These are phyloP conservation scores for Limnephilus rhombicus DNA, from an alignment of 2,888 invertebrate genomes.

Conservation along the genomic window DNA sequence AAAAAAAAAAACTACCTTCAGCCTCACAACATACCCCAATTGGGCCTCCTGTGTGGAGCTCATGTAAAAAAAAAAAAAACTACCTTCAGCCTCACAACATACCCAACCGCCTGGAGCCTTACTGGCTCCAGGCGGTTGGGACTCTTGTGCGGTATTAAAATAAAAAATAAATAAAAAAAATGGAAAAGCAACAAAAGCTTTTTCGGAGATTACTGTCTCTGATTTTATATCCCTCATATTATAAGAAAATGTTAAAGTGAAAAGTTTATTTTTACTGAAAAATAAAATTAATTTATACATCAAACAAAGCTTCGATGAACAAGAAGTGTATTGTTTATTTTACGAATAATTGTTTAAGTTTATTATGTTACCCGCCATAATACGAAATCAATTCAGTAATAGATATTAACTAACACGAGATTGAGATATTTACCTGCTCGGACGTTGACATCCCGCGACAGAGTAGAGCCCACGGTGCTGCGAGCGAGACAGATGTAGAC, in stretches of 20 bases:
- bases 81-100: no score
- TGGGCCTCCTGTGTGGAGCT: no score
- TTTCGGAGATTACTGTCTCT: not conserved
- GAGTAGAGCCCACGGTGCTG: constrained; percentile 93
- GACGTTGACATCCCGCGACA: constrained; percentile 95
- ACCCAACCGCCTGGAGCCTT: no score
- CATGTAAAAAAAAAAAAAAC: no score
- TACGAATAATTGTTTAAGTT: not conserved
- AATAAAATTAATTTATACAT: not conserved
- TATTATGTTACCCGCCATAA: not conserved
- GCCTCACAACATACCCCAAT: no score
- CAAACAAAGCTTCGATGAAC: not conserved
- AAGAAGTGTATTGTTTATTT: not conserved
- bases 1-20: no score
- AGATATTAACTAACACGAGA: constrained; percentile 20
- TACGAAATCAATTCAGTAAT: constrained; percentile 10
- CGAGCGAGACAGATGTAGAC: constrained; percentile 95
- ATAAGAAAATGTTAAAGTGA: not conserved
- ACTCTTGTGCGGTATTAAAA: no score
- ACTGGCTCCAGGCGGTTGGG: no score
- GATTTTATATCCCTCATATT: not conserved
- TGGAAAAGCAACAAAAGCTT: not conserved
- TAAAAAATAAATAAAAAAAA: no score
- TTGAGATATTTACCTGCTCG: constrained; percentile 89
- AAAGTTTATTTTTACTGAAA: not conserved